phyloP scores from a whole-genome alignment of 37 sponge, comb jelly and placozoan genomes.

The Chondrilla cf. caribensis region DNA sequence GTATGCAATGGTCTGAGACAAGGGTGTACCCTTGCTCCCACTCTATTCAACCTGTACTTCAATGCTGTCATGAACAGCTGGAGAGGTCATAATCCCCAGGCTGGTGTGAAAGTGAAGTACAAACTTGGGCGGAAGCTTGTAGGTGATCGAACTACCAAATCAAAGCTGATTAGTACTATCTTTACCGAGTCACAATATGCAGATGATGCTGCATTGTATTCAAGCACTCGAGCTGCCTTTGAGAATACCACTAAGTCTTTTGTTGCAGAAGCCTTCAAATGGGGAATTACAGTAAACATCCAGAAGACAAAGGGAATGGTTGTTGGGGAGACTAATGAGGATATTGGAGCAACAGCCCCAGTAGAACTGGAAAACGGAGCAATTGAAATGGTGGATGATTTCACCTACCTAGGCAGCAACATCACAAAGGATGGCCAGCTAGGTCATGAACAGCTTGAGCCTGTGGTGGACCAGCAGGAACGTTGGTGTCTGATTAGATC shows the following conservation, averaged over 20 bases:
- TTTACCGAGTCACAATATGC: conserved; percentile 39
- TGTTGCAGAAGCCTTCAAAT: conserved; percentile 3
- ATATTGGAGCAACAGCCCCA: neutral
- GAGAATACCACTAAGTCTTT: conserved; percentile 5
- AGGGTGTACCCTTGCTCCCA: conserved; percentile 32
- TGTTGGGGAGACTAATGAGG: too few species aligned
- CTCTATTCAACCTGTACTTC: conserved; percentile 37
- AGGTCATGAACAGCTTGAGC: neutral
- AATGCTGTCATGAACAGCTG: conserved; percentile 36
- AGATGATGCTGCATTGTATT: conserved; percentile 31
- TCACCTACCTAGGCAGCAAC: conserved; percentile 6
- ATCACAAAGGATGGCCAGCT: neutral
- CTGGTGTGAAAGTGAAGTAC: conserved; percentile 27
- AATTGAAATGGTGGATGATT: neutral
- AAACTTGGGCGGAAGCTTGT: conserved; percentile 39
- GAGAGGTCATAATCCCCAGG: neutral
- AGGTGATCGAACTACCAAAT: conserved; percentile 38
- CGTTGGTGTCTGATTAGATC: too few species aligned
- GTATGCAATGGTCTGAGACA: conserved; percentile 41
- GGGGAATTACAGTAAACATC: conserved; percentile 33
- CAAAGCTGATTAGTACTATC: conserved; percentile 1
- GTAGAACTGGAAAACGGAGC: neutral
- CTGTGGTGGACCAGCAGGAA: too few species aligned
- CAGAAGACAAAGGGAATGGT: conserved; percentile 21
- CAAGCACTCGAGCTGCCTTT: neutral